Evolutionary conservation across 2,113 vertebrate genomes (phyloP).

Genomic region (Ammodytes dubius): DNA sequence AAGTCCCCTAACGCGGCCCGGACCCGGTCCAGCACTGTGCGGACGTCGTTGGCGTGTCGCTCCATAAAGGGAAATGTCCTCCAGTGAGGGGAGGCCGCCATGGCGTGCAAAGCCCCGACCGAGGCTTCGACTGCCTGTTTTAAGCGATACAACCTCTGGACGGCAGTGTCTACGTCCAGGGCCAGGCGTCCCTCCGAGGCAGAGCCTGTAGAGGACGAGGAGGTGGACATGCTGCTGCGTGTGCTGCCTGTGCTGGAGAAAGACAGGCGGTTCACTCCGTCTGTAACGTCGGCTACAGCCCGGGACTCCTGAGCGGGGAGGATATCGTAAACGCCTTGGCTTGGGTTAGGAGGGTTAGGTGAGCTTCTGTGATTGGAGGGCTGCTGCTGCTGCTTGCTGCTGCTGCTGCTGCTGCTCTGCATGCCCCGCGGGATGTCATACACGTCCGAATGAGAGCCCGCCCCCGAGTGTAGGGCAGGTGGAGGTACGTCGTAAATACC

Average conservation of each 20-base stretch:
- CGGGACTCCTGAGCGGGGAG: slow-evolving; percentile 87
- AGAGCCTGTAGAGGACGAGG: slow-evolving; percentile 91
- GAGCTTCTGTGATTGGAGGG: slow-evolving; percentile 72
- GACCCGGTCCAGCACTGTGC: slow-evolving; percentile 87
- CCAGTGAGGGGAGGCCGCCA: slow-evolving; percentile 89
- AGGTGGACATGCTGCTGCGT: slow-evolving; percentile 96
- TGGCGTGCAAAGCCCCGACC: slow-evolving; percentile 83
- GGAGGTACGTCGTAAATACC: slow-evolving; percentile 89
- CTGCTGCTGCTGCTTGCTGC: slow-evolving; percentile 11
- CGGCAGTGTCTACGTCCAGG: slow-evolving; percentile 89
- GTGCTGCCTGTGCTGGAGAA: slow-evolving; percentile 96
- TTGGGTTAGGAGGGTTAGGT: slow-evolving; percentile 70
- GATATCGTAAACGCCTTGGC: slow-evolving; percentile 91
- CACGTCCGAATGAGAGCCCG: slow-evolving; percentile 84
- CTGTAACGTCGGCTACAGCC: slow-evolving; percentile 85
- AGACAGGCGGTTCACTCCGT: slow-evolving; percentile 93
- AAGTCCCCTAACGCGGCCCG: slow-evolving; percentile 87
- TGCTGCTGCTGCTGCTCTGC: slow-evolving; percentile 43
- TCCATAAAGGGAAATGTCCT: slow-evolving; percentile 91
- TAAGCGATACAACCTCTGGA: slow-evolving; percentile 88
- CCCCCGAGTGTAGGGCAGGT: slow-evolving; percentile 73
- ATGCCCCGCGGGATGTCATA: slow-evolving; percentile 92
- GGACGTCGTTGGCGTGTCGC: slow-evolving; percentile 90
- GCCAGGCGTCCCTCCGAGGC: slow-evolving; percentile 81
- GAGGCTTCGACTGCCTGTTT: slow-evolving; percentile 89